phyloP scores from a whole-genome alignment of 2,797 vertebrate species.

The Channallabes apus region DNA sequence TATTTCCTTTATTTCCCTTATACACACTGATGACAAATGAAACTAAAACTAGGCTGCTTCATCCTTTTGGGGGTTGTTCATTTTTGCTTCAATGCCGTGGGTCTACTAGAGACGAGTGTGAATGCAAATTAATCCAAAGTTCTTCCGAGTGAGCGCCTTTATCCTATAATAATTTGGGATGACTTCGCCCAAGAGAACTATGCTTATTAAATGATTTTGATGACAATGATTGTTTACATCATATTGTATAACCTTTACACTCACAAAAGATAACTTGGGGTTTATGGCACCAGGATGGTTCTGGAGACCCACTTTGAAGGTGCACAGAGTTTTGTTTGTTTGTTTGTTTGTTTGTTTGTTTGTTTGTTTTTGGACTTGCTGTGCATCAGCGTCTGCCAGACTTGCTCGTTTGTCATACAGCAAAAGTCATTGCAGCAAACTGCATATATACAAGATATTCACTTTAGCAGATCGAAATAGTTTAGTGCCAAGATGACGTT shows the following conservation, averaged over 20 bases:
- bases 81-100: not conserved
- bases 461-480: not conserved
- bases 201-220: not conserved
- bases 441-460: not conserved
- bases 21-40: not conserved
- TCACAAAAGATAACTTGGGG: not conserved
- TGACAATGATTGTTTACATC: not conserved
- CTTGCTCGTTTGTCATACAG: too few relatives aligned
- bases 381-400: too few relatives aligned
- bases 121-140: not conserved
- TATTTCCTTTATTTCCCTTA: not conserved
- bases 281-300: not conserved
- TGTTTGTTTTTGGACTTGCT: too few relatives aligned
- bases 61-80: not conserved
- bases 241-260: not conserved
- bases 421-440: not conserved
- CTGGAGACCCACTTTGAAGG: not conserved
- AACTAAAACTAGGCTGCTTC: not conserved
- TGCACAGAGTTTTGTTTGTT: not conserved
- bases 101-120: not conserved
- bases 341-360: too few relatives aligned
- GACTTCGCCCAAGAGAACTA: not conserved
- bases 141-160: not conserved
- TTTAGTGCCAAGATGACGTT: not conserved
- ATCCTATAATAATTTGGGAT: not conserved